Base-by-base conservation (phyloP, 2,797 vertebrate genomes). In the Sebastes vulpes region DNA sequence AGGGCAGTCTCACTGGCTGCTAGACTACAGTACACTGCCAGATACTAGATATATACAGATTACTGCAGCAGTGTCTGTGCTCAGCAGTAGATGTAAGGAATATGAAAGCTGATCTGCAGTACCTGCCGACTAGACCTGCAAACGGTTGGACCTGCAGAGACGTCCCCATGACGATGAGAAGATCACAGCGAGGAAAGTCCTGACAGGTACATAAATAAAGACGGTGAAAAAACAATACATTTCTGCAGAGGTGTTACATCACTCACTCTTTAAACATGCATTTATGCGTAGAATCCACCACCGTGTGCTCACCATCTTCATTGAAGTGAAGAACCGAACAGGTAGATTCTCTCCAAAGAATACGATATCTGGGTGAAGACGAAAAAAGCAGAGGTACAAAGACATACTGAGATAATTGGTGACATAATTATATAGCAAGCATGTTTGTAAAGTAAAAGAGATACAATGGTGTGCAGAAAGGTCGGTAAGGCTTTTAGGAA, bases 131-230 rank as follows among this genome's bases (percentile, higher is more conserved):
- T 5, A 99, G 96, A 74, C 97, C 96, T 0, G 98, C 98, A 66
- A 98, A 98, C 3, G 98, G 98, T 54, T 99, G 98, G 58, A 99
- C 98, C 83, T 98, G 97, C 68, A 99, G 95, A 9, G 97, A 98
- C 1, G 97, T 98, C 35, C 98, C 98, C 98, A 99, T 97, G 84
- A 99, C 50, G 79, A 99, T 96, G 70, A 98, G 97, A 14, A 98
- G 97, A 84, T 98, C 98, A 75, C 96, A 97, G 4, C 92, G 94
- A 46, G 94, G 96, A 84, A 98, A 98, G 92, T 98, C 98, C 98
- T 98, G 78, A 10, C 6, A 56, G 10, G 28, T 11, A 64, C 21
- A 29, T 38, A 70, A 25, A 32, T 42, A 72, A 32, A 35, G 35
- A 23, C 0, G 3, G 18, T 9, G 25, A 29, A 38, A 28, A 2